Evolutionary conservation across 1,140 invertebrate species (phyloP), one percentile per base, ranked within the genome.

Genomic region (Caenorhabditis inopinata): DNA sequence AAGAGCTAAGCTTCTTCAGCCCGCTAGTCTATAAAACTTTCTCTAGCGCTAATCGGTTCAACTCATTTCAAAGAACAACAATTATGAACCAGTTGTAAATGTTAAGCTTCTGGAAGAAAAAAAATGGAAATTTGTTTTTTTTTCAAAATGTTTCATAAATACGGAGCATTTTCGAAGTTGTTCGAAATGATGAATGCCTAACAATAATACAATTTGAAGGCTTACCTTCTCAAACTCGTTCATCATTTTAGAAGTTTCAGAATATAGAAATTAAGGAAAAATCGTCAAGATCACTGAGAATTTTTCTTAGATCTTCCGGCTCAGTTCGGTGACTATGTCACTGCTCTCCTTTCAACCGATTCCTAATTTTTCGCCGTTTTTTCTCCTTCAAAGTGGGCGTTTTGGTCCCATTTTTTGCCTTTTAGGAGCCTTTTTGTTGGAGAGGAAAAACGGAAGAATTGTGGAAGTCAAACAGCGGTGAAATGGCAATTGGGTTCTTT

Each of bases 191-290:
- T n/a, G n/a, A n/a, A n/a, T n/a, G n/a, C n/a, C 38, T 5, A 32
- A 58, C 1, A 32, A 29, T 0, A 2, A 32, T 58, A 1, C 14
- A 7, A 5, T 7, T 14, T 7, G 14, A 32, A 29, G 21, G 21
- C 58, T 18, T 38, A 68, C 58, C 32, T 68, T 68, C n/a, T 68
- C 58, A 29, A 68, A 68, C 21, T 68, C 58, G 58, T 68, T 68
- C 58, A 68, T 68, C 58, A 68, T 68, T 38, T 4, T 32, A 58
- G 5, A 21, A 3, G 21, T 21, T 6, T 14, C 11, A 68, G 16
- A 58, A 32, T 32, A 6, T 9, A 32, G 16, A 0, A 16, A 58
- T 16, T 58, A 32, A 14, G n/a, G 5, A 9, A 51, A 51, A 9
- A 51, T n/a, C n/a, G n/a, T n/a, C n/a, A n/a, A n/a, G n/a, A n/a